Conservation (phyloP, 2,113 vertebrate species). For the Callaeas wilsoni region DNA sequence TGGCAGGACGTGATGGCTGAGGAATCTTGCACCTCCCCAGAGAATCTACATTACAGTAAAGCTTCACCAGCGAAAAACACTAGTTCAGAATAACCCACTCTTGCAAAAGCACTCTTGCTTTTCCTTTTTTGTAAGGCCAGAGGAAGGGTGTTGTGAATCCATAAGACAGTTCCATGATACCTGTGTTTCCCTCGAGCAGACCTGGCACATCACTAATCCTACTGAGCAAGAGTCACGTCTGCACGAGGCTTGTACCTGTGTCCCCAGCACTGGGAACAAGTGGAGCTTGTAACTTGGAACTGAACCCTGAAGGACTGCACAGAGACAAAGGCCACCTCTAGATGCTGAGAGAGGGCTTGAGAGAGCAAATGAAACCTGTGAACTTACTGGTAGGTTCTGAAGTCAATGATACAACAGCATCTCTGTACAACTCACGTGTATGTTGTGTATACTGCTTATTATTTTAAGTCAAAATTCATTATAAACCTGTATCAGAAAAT, state of each 20-base stretch:
- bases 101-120: background rate
- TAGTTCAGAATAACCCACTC: background rate
- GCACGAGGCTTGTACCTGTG: background rate
- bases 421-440: slow-evolving; percentile 57
- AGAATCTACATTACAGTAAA: background rate
- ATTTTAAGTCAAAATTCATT: slow-evolving; percentile 66
- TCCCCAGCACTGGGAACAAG: background rate
- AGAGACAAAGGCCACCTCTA: background rate
- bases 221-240: background rate
- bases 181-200: background rate
- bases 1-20: background rate
- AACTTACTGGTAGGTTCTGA: slow-evolving; percentile 20
- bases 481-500: slow-evolving; percentile 61
- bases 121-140: background rate
- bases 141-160: background rate
- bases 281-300: background rate
- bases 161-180: fast-evolving
- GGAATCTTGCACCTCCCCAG: background rate
- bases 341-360: background rate
- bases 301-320: background rate
- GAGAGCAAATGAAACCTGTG: background rate
- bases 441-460: slow-evolving; percentile 73
- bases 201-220: background rate
- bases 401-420: background rate
- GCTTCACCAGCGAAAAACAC: background rate